Base-by-base conservation (phyloP, 2,113 vertebrate genomes). In the Todiramphus saurophagus region DNA sequence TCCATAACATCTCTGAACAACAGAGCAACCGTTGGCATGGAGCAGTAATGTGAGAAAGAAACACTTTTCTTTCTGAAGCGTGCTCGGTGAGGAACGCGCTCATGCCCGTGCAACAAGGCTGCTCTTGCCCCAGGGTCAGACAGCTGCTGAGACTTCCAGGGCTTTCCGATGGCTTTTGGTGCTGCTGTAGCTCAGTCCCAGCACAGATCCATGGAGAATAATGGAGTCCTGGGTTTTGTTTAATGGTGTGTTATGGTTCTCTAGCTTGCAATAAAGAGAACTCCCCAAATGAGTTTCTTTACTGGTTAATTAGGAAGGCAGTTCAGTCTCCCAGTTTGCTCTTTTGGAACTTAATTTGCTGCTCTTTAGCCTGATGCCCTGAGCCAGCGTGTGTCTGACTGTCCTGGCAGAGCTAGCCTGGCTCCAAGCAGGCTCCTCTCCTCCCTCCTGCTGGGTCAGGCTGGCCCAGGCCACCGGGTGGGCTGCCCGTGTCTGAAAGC, bases 281-380 rank as follows among this genome's bases (percentile, higher is more conserved):
- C 55, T 88, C 67, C 16, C 31, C 0, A 10, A 50, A 37, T 80
- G 25, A 9, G 27, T 69, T 86, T 64, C 63, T 48, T 80, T 63
- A 56, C 16, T 7, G 11, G 62, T 59, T 94, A 59, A 86, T 92
- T 95, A 83, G 79, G 50, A 86, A 81, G 80, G 12, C 81, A 48
- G 59, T 83, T 91, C 66, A 59, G 0, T 48, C 56, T 94, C 63
- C 30, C 50, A 27, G 0, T 76, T 53, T 82, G 33, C 67, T 69
- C 10, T 56, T 75, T 51, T 62, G 51, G 62, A 68, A 25, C 27
- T 79, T 85, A 27, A 70, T 87, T 73, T 79, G n/a, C 62, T 83
- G 41, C 53, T 73, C 48, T 85, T 79, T 24, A 76, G 24, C 63
- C 44, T 73, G 78, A 25, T 73, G 28, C 14, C 9, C 41, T n/a